Conservation (phyloP, 2,797 vertebrate genomes). For the Syncerus caffer region DNA sequence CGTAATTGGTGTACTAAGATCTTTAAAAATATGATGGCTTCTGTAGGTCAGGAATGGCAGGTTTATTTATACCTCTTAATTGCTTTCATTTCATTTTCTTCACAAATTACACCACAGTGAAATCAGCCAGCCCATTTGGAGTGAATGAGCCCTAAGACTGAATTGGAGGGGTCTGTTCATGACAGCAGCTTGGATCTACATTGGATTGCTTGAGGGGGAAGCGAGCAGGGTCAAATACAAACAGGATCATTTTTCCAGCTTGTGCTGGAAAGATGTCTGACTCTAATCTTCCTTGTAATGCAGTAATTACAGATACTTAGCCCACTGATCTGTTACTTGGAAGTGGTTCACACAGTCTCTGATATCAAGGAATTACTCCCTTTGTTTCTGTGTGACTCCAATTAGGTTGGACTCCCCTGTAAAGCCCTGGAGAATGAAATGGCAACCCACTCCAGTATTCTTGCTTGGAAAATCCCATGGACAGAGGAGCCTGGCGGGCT, state of each 20-base stretch:
- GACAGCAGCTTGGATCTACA: neutral
- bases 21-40: neutral
- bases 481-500: neutral
- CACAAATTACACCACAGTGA: neutral
- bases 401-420: neutral
- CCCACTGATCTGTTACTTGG: neutral
- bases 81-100: conserved; percentile 41
- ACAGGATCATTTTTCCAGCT: neutral
- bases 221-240: neutral
- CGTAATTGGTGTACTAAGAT: neutral
- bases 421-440: neutral
- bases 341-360: neutral
- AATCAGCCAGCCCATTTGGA: neutral
- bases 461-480: neutral
- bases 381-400: neutral
- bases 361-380: neutral
- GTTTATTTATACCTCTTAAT: neutral
- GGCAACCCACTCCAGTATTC: neutral
- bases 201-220: fast-evolving
- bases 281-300: neutral
- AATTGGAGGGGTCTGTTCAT: neutral
- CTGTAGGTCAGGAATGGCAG: neutral
- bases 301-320: neutral
- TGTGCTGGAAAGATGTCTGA: neutral
- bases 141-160: neutral